These are phyloP conservation scores for Melangyna quadrimaculata DNA, from an alignment of 2,888 invertebrate species.

Conservation along the genomic window DNA sequence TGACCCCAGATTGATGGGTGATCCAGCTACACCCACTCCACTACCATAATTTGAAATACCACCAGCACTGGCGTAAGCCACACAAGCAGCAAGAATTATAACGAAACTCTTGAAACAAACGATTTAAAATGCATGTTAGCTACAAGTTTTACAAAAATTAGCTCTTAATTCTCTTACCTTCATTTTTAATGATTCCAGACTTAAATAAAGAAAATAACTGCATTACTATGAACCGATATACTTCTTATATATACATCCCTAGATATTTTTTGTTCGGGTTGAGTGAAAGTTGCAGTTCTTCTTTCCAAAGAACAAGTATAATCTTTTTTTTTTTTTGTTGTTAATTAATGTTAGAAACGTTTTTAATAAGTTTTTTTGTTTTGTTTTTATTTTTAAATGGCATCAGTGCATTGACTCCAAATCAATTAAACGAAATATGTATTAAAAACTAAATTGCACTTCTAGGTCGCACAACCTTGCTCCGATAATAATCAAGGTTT, in stretches of 20 bases:
- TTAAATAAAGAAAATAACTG: constrained; percentile 4
- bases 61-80: constrained; percentile 20
- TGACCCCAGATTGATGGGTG: background rate
- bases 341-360: background rate
- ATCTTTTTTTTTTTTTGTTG: too few species aligned
- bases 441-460: too few species aligned
- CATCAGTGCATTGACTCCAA: background rate
- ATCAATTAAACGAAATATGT: background rate
- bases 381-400: background rate
- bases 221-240: background rate
- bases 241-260: constrained; percentile 8
- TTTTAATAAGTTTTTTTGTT: background rate
- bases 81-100: constrained; percentile 21
- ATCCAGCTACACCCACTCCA: background rate
- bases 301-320: background rate
- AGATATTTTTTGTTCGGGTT: background rate
- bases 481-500: too few species aligned
- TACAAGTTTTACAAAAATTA: too few species aligned
- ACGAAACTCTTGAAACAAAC: constrained; percentile 14
- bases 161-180: too few species aligned
- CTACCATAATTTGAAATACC: background rate
- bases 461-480: background rate
- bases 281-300: background rate
- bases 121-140: too few species aligned
- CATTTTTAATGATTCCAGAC: constrained; percentile 28